Conservation (phyloP, 2,113 vertebrate species). For the Anolis carolinensis region DNA sequence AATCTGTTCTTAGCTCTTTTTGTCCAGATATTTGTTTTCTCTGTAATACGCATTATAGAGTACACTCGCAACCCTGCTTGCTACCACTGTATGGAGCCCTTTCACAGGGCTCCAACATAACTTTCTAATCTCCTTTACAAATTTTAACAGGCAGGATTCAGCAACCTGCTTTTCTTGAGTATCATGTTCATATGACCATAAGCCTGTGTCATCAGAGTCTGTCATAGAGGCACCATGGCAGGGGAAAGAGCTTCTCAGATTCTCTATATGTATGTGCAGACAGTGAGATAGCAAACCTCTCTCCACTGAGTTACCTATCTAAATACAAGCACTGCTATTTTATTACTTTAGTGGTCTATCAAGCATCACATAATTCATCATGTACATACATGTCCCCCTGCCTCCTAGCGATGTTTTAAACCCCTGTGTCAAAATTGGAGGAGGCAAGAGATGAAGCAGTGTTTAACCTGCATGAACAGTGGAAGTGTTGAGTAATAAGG, state of each 20-base stretch:
- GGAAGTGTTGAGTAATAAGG: too few species aligned
- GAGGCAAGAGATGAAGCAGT: too few species aligned
- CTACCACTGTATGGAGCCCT: neutral
- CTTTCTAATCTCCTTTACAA: neutral
- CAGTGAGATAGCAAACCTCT: neutral
- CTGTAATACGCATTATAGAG: neutral
- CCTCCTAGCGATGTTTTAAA: too few species aligned
- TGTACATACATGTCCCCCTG: too few species aligned
- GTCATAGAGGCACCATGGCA: neutral
- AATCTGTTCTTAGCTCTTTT: neutral
- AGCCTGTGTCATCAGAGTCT: neutral
- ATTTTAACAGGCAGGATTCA: neutral
- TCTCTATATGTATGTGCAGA: neutral
- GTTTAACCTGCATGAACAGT: too few species aligned
- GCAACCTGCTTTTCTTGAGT: too few species aligned
- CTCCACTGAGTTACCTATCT: neutral
- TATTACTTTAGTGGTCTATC: too few species aligned
- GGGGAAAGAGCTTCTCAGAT: neutral
- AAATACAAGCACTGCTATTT: neutral
- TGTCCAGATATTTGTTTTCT: neutral
- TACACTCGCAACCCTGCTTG: neutral
- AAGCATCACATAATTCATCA: too few species aligned
- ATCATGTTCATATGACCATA: neutral
- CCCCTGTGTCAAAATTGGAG: too few species aligned
- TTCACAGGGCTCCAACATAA: neutral